Evolutionary conservation across 2,888 invertebrate species (phyloP).

Genomic region (Trichopoda pennipes): DNA sequence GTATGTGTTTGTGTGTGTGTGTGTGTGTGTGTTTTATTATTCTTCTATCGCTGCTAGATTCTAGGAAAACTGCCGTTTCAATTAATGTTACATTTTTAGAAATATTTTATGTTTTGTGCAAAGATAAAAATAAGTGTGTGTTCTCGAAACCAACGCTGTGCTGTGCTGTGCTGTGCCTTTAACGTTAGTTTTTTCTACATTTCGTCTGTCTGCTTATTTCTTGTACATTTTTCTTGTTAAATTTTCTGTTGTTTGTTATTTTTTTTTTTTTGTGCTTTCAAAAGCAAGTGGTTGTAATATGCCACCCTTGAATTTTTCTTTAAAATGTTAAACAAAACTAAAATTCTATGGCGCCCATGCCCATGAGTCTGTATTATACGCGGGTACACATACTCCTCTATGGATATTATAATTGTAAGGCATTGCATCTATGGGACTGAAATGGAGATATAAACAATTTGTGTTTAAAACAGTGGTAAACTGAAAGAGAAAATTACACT

Average conservation of each 20-base stretch:
- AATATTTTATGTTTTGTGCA: background rate
- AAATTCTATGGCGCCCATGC: conserved; percentile 38
- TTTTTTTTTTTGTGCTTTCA: too few relatives aligned
- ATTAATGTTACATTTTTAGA: conserved; percentile 55
- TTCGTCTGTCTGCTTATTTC: background rate
- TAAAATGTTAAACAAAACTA: conserved; percentile 53
- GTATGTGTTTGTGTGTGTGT: too few relatives aligned
- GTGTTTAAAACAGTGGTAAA: too few relatives aligned
- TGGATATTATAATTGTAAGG: too few relatives aligned
- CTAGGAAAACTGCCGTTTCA: conserved; percentile 44
- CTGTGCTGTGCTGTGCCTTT: conserved; percentile 13
- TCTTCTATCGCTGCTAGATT: conserved; percentile 13
- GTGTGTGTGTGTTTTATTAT: too few relatives aligned
- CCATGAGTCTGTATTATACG: background rate
- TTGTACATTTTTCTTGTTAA: conserved; percentile 4
- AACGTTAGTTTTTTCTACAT: background rate
- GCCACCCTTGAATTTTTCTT: conserved; percentile 51
- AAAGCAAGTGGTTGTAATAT: conserved; percentile 49
- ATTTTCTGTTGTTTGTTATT: background rate
- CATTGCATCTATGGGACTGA: too few relatives aligned
- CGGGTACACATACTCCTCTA: too few relatives aligned
- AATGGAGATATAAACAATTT: too few relatives aligned
- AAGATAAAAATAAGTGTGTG: conserved; percentile 41
- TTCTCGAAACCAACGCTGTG: conserved; percentile 13
- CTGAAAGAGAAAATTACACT: too few relatives aligned